Conservation (phyloP, 1,140 invertebrate species). For the Calephelis virginiensis region DNA sequence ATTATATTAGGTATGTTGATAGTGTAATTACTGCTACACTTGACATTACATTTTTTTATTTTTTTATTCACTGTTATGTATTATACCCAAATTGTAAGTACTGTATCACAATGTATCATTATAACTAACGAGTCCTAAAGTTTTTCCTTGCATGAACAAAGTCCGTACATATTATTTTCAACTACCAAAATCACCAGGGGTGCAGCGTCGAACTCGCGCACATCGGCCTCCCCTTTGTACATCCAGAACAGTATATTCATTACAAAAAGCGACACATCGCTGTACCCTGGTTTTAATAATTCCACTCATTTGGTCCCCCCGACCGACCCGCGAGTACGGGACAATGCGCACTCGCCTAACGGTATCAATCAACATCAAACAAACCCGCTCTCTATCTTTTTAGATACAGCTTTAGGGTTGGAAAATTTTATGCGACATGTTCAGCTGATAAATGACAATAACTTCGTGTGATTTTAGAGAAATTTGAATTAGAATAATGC, state of each 20-base stretch:
- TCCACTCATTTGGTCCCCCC: constrained; percentile 68
- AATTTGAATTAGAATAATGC: not conserved
- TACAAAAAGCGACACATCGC: constrained; percentile 71
- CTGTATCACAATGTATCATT: no score
- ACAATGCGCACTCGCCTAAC: constrained; percentile 67
- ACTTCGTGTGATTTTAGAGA: not conserved
- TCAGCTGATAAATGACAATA: constrained; percentile 15
- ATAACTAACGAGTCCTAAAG: no score
- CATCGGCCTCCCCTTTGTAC: constrained; percentile 42
- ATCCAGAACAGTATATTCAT: constrained; percentile 50
- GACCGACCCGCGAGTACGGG: constrained; percentile 44
- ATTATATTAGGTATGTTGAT: no score
- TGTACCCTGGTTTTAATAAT: constrained; percentile 67
- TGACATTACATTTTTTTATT: no score
- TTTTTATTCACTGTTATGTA: no score
- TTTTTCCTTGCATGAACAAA: no score
- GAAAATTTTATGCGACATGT: constrained; percentile 11
- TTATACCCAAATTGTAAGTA: no score
- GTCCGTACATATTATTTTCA: not conserved
- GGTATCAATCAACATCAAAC: constrained; percentile 77
- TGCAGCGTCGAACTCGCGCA: constrained; percentile 28
- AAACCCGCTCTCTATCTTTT: constrained; percentile 55
- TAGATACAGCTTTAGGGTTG: constrained; percentile 56
- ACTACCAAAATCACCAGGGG: constrained; percentile 26
- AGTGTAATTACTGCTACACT: no score